phyloP scores from a whole-genome alignment of 2,888 invertebrate species.

The Tenthredo livida region DNA sequence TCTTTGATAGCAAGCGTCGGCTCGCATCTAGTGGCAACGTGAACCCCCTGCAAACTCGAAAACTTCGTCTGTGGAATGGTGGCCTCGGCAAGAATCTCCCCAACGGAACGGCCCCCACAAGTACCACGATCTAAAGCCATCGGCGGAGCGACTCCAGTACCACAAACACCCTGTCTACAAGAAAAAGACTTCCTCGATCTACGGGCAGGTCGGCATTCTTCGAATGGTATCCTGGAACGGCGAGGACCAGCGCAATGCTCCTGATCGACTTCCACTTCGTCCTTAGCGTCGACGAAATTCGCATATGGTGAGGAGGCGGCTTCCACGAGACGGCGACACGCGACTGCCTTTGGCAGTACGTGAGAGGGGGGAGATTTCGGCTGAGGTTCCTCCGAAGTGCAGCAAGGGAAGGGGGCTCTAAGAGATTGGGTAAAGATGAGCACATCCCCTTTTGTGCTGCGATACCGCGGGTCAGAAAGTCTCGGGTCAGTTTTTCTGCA shows the following conservation, averaged over 20 bases:
- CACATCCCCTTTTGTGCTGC: slow-evolving; percentile 59
- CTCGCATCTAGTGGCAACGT: neutral
- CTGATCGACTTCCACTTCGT: neutral
- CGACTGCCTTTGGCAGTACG: slow-evolving; percentile 60
- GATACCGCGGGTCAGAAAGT: slow-evolving; percentile 62
- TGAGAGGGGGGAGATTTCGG: slow-evolving; percentile 59
- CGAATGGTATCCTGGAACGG: slow-evolving; percentile 58
- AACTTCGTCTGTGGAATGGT: neutral
- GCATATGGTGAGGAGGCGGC: slow-evolving; percentile 19
- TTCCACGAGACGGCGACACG: slow-evolving; percentile 56
- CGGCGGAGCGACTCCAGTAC: slow-evolving; percentile 51
- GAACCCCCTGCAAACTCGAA: neutral
- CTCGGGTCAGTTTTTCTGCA: slow-evolving; percentile 58
- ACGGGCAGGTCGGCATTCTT: slow-evolving; percentile 60
- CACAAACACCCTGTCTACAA: slow-evolving; percentile 56
- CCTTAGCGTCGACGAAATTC: slow-evolving; percentile 46
- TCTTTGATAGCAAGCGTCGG: neutral
- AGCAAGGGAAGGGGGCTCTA: neutral
- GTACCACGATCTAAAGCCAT: slow-evolving; percentile 23
- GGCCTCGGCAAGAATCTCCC: slow-evolving; percentile 3
- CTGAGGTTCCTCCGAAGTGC: slow-evolving; percentile 54
- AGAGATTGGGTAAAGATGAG: slow-evolving; percentile 57
- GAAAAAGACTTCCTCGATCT: slow-evolving; percentile 54
- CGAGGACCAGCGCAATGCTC: slow-evolving; percentile 54
- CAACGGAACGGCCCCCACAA: slow-evolving; percentile 34